Evolutionary conservation across 2,888 invertebrate species (phyloP).

Genomic region (Ischnura elegans): DNA sequence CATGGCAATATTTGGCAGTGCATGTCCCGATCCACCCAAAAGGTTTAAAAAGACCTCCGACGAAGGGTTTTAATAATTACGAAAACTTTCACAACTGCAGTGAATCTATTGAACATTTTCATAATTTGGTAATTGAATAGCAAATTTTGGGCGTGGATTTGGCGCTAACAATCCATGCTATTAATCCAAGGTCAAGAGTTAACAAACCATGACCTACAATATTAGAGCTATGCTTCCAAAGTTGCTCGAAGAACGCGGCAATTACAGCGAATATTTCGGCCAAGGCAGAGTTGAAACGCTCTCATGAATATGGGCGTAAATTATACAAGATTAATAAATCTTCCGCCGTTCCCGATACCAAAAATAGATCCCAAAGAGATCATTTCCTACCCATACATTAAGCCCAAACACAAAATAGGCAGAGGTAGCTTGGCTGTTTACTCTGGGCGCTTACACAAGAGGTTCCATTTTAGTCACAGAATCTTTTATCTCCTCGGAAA

Average conservation of each 20-base stretch:
- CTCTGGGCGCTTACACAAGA: neutral
- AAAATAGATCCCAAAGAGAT: neutral
- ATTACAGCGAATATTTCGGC: neutral
- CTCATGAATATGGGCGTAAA: constrained; percentile 4
- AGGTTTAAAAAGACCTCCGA: too few species aligned
- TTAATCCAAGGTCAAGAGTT: neutral
- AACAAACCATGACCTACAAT: neutral
- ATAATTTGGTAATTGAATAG: too few species aligned
- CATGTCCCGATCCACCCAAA: too few species aligned
- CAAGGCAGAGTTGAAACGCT: neutral
- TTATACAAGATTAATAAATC: neutral
- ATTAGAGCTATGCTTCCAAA: neutral
- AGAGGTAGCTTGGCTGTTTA: neutral
- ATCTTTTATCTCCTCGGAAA: neutral
- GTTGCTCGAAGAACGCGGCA: neutral
- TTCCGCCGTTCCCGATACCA: neutral
- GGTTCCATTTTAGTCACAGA: neutral
- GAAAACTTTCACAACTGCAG: too few species aligned
- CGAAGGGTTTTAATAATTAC: too few species aligned
- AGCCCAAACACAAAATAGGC: neutral
- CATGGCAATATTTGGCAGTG: too few species aligned
- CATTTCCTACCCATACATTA: neutral
- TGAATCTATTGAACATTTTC: too few species aligned
- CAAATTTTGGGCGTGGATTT: neutral
- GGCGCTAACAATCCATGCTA: neutral